Evolutionary conservation across 2,888 invertebrate genomes (phyloP).

Genomic region (Pachliopta kotzebuea): DNA sequence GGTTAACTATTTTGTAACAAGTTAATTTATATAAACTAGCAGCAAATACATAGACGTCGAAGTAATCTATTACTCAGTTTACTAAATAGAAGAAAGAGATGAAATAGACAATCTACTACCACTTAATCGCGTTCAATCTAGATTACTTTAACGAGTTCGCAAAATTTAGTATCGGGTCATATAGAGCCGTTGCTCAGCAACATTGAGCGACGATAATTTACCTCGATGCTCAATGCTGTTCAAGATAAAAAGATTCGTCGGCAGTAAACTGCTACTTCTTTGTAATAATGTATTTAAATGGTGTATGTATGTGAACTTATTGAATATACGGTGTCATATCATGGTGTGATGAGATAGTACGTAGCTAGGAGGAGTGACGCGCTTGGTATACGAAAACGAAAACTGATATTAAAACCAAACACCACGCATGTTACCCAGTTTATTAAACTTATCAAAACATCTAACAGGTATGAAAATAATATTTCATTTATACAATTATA

Average conservation of each 20-base stretch:
- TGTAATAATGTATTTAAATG: conserved; percentile 23
- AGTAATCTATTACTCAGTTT: not conserved
- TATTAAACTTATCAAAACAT: too few species aligned
- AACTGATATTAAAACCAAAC: too few species aligned
- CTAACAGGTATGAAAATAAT: too few species aligned
- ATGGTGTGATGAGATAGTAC: conserved; percentile 60
- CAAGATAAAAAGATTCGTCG: conserved; percentile 11
- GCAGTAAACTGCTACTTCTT: conserved; percentile 18
- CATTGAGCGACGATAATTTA: not conserved
- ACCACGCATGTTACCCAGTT: too few species aligned
- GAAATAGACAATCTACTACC: not conserved
- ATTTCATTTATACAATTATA: too few species aligned
- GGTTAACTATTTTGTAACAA: conserved; percentile 36
- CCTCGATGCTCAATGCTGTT: conserved; percentile 5
- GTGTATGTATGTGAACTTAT: conserved; percentile 39
- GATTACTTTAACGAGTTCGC: conserved; percentile 2
- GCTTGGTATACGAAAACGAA: conserved; percentile 1
- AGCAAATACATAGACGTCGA: conserved; percentile 5
- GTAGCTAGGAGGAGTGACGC: conserved; percentile 29
- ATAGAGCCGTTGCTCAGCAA: not conserved
- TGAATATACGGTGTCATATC: conserved; percentile 65
- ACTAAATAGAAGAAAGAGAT: not conserved
- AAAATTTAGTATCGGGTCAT: conserved; percentile 1
- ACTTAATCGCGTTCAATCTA: not conserved
- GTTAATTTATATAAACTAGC: conserved; percentile 28